Percentiles rank a stretch among this genome's conserved stretches.
Conservation (phyloP, 1,140 invertebrate genomes). For the Drosophila santomea region DNA sequence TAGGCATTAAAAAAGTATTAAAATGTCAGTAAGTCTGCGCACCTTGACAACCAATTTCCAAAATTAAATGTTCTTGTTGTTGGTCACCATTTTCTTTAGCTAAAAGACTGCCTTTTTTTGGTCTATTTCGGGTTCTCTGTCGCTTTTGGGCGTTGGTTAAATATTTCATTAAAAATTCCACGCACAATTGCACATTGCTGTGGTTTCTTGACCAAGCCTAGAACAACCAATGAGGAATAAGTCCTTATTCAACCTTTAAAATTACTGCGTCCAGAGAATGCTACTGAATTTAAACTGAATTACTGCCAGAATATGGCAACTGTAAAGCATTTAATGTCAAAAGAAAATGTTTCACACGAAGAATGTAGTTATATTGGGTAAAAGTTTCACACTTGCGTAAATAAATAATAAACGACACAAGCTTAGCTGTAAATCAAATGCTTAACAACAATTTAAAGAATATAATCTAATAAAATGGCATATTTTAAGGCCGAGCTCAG, state of each 20-base stretch:
- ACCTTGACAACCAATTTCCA: slow-evolving; percentile 39
- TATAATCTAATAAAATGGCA: slow-evolving; percentile 44
- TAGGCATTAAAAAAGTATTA: slow-evolving; percentile 37
- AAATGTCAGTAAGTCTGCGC: slow-evolving; percentile 29
- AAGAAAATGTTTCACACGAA: slow-evolving; percentile 5
- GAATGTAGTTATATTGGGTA: not conserved
- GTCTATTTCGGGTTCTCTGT: slow-evolving; percentile 2
- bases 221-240: slow-evolving; percentile 6
- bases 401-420: slow-evolving; percentile 11
- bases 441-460: slow-evolving; percentile 17
- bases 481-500: not conserved
- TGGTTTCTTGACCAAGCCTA: slow-evolving; percentile 10
- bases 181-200: slow-evolving; percentile 50
- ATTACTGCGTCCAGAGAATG: slow-evolving; percentile 5
- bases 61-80: slow-evolving; percentile 45
- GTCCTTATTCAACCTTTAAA: slow-evolving; percentile 11
- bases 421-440: slow-evolving; percentile 45
- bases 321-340: slow-evolving; percentile 9
- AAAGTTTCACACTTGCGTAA: slow-evolving; percentile 3
- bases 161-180: slow-evolving; percentile 71
- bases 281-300: slow-evolving; percentile 4
- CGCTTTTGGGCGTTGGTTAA: slow-evolving; percentile 29
- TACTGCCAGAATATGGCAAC: slow-evolving; percentile 10
- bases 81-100: slow-evolving; percentile 14
- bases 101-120: slow-evolving; percentile 12